Conservation (phyloP, 2,888 invertebrate species). For the Drosophila diplacantha region DNA sequence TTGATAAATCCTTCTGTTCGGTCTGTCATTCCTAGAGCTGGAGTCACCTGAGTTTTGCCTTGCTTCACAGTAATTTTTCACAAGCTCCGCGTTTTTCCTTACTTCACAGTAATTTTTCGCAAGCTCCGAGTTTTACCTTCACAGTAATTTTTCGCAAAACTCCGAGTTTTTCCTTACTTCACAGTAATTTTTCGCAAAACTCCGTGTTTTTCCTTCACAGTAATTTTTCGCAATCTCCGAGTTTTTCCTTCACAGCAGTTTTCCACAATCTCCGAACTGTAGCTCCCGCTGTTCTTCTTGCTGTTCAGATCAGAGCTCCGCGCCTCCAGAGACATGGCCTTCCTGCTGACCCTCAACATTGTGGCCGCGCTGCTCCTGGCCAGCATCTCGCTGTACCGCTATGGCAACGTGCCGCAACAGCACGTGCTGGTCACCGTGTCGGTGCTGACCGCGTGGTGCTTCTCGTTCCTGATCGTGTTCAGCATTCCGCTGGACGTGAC, state of each 20-base stretch:
- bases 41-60: not conserved
- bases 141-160: not conserved
- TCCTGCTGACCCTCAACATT: conserved; percentile 80
- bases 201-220: too few relatives aligned
- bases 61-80: not conserved
- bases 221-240: not conserved
- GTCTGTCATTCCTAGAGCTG: not conserved
- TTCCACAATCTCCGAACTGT: too few relatives aligned
- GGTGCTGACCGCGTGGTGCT: conserved; percentile 98
- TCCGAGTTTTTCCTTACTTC: not conserved
- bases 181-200: too few relatives aligned
- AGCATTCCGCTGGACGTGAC: conserved; percentile 98
- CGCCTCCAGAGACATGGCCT: conserved; percentile 65
- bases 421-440: conserved; percentile 95
- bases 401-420: conserved; percentile 97
- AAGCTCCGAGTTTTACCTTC: too few relatives aligned
- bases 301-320: not conserved
- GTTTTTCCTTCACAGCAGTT: too few relatives aligned
- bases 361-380: conserved; percentile 81
- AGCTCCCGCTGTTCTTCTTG: not conserved
- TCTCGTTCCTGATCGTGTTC: conserved; percentile 98
- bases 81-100: not conserved
- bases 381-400: conserved; percentile 89
- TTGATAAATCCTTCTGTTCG: not conserved
- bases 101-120: too few relatives aligned